phyloP scores from a whole-genome alignment of 2,113 vertebrate species.

The Genyomyrus donnyi region DNA sequence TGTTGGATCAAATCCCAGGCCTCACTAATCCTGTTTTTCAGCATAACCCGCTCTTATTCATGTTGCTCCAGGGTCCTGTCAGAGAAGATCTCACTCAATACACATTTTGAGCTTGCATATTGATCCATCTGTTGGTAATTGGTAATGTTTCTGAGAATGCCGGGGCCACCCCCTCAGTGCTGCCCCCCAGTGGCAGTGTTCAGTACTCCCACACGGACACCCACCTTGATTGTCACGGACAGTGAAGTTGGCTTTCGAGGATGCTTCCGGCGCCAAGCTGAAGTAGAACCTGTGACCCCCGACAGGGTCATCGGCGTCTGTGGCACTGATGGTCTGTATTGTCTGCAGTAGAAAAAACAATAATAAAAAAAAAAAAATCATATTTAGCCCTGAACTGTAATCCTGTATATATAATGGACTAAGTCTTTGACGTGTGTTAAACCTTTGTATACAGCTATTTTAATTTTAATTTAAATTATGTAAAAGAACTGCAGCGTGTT shows the following conservation, averaged over 20 bases:
- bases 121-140: not conserved
- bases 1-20: not conserved
- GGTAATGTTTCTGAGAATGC: not conserved
- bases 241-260: constrained; percentile 83
- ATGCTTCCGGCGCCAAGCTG: constrained; percentile 72
- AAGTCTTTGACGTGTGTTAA: not conserved
- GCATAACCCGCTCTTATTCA: not conserved
- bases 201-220: not conserved
- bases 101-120: not conserved
- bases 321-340: constrained; percentile 86
- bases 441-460: not conserved
- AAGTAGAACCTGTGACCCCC: constrained; percentile 85
- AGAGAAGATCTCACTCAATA: not conserved
- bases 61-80: not conserved
- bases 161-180: not conserved
- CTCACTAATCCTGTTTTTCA: not conserved
- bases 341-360: constrained; percentile 57
- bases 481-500: not conserved
- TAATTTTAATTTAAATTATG: not conserved
- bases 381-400: not conserved
- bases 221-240: constrained; percentile 91
- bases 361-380: not conserved
- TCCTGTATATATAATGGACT: not conserved
- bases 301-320: constrained; percentile 80
- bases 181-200: not conserved